Conservation (phyloP, 2,113 vertebrate genomes). For the Larimichthys polyactis region DNA sequence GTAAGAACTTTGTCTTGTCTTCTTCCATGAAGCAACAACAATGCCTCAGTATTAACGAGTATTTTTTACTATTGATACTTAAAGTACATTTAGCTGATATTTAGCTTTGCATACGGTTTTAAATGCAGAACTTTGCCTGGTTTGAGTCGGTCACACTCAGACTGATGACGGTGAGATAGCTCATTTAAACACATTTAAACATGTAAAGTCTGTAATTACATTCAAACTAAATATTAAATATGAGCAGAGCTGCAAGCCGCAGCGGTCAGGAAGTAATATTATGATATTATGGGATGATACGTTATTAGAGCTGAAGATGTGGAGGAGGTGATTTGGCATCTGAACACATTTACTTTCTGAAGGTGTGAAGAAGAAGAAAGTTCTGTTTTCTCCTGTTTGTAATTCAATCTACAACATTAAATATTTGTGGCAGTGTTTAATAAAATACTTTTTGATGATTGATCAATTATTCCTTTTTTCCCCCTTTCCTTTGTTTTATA, state of each 20-base stretch:
- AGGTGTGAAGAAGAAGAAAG: constrained; percentile 6
- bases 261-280: background rate
- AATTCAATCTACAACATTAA: background rate
- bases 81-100: too few species aligned
- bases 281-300: background rate
- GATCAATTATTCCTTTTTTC: background rate
- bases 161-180: too few species aligned
- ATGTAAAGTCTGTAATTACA: too few species aligned
- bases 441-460: background rate
- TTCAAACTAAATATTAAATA: too few species aligned
- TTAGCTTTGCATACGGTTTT: too few species aligned
- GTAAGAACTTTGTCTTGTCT: too few species aligned
- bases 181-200: too few species aligned
- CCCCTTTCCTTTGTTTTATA: background rate
- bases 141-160: too few species aligned
- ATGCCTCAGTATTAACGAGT: too few species aligned
- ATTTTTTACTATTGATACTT: too few species aligned
- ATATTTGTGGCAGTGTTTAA: background rate
- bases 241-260: background rate
- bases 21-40: too few species aligned
- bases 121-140: too few species aligned
- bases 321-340: constrained; percentile 6
- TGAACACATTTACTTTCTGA: background rate
- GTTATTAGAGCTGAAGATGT: background rate
- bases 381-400: background rate